phyloP scores from a whole-genome alignment of 2,888 invertebrate species.

The Laothoe populi region DNA sequence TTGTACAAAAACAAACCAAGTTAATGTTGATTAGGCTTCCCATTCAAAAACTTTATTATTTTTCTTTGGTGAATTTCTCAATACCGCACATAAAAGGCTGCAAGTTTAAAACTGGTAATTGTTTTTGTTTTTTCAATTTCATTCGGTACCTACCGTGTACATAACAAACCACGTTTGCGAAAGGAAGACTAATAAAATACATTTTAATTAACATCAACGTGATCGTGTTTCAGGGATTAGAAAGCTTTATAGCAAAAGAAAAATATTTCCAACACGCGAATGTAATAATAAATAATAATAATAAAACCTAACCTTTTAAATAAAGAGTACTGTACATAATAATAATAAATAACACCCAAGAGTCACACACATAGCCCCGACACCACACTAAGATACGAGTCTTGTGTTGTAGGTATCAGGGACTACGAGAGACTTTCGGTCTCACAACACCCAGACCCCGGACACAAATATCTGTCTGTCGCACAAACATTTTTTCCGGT shows the following conservation, averaged over 20 bases:
- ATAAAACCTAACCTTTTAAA: no score
- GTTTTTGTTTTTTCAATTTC: conserved; percentile 16
- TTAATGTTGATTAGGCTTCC: conserved; percentile 20
- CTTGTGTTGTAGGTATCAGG: no score
- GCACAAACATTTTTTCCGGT: no score
- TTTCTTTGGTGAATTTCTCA: conserved; percentile 18
- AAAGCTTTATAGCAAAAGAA: conserved; percentile 9
- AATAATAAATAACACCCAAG: no score
- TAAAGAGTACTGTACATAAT: no score
- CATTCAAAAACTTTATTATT: conserved; percentile 20
- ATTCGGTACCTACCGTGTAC: conserved; percentile 15
- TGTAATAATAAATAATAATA: no score
- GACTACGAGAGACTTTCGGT: no score
- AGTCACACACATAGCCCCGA: no score
- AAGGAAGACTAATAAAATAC: conserved; percentile 19
- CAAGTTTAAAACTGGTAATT: conserved; percentile 4
- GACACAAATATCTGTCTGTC: no score
- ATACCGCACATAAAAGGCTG: conserved; percentile 6
- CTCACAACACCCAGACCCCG: no score
- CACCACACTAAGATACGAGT: no score
- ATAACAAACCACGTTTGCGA: conserved; percentile 19
- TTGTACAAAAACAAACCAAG: conserved; percentile 16
- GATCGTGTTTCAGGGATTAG: conserved; percentile 24
- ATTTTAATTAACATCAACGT: conserved; percentile 22
- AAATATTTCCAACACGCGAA: conserved; percentile 5